Percentiles rank a stretch among this genome's conserved stretches.
Conservation (phyloP, 2,113 vertebrate species). For the Natator depressus region DNA sequence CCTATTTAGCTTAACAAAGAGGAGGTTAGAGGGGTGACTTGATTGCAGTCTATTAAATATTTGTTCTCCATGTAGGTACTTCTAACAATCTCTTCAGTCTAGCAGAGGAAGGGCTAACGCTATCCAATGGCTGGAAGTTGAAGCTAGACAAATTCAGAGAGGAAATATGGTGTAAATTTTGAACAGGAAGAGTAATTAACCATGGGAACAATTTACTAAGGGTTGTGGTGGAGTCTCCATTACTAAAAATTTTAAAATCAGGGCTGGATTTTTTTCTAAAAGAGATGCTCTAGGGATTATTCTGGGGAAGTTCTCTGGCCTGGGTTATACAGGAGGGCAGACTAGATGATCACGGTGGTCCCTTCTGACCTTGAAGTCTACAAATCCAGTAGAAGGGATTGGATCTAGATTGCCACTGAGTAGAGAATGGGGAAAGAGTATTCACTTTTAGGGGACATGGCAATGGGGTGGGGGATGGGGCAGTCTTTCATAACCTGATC, state of each 20-base stretch:
- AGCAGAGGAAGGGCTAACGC: not conserved
- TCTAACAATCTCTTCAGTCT: not conserved
- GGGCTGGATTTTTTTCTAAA: not conserved
- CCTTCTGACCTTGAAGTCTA: not conserved
- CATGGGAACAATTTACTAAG: not conserved
- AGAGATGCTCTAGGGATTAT: too few species aligned
- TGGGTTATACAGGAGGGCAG: accelerated
- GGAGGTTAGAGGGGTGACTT: not conserved
- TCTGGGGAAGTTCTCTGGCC: too few species aligned
- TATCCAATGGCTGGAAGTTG: not conserved
- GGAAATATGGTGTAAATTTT: not conserved
- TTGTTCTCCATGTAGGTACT: not conserved
- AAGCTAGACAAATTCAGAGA: not conserved
- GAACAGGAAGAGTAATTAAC: not conserved
- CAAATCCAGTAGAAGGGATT: not conserved
- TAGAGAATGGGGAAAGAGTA: not conserved
- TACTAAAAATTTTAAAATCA: not conserved
- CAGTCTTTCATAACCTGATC: not conserved
- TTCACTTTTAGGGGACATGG: not conserved
- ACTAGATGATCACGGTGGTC: not conserved
- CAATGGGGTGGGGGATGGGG: not conserved
- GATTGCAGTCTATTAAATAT: not conserved
- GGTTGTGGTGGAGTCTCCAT: not conserved
- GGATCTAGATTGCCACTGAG: not conserved
- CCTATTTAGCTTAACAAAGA: not conserved